Evolutionary conservation across 1,140 invertebrate species (phyloP).

Genomic region (Plectus sambesii): DNA sequence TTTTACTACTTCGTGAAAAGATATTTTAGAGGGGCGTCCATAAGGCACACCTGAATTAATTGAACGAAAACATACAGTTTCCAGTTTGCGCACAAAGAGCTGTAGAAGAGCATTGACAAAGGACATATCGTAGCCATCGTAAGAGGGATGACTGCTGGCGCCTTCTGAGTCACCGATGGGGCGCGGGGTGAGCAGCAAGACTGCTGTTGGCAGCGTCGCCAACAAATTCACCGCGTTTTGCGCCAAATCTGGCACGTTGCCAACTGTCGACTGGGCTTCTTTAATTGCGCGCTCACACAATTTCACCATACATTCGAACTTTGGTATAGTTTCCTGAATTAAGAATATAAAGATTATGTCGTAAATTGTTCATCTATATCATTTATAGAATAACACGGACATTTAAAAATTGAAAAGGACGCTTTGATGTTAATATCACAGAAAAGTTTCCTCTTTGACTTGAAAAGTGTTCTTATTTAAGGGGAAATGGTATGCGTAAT

Average conservation of each 20-base stretch:
- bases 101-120: constrained; percentile 26
- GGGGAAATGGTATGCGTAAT: too few species aligned
- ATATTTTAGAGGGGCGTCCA: too few species aligned
- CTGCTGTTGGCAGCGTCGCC: constrained; percentile 14
- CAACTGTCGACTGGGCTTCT: constrained; percentile 13
- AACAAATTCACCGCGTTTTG: constrained; percentile 35
- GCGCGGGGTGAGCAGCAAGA: constrained; percentile 17
- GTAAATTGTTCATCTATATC: too few species aligned
- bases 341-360: constrained; percentile 1
- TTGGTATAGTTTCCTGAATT: constrained; percentile 15
- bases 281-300: constrained; percentile 23
- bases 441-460: too few species aligned
- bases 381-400: too few species aligned
- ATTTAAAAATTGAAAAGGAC: too few species aligned
- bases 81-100: constrained; percentile 22
- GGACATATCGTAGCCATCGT: constrained; percentile 31
- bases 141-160: constrained; percentile 5
- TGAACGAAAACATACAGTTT: too few species aligned
- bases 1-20: too few species aligned
- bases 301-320: constrained; percentile 19
- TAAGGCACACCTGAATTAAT: too few species aligned
- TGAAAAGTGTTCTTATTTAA: too few species aligned
- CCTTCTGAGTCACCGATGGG: constrained; percentile 6
- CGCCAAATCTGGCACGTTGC: too few species aligned
- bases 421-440: too few species aligned